Base-by-base conservation (phyloP, 2,113 vertebrate genomes). In the Macquaria ambigua region DNA sequence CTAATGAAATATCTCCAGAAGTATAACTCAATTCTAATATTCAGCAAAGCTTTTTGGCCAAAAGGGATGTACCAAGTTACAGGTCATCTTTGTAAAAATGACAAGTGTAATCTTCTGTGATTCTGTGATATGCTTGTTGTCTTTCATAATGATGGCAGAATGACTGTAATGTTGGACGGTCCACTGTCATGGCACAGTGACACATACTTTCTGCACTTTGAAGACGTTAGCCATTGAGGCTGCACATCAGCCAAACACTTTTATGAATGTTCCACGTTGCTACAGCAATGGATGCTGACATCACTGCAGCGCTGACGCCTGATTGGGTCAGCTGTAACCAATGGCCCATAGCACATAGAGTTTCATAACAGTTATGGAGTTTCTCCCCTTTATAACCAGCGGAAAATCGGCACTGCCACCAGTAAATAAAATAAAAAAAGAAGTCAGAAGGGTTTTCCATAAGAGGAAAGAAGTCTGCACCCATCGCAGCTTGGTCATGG, bases 261-360 rank as follows among this genome's bases (percentile, higher is more conserved):
- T 85, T 72, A 81, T 83, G 64, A 84, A 72, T 76, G 62, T 83
- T 75, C 84, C 84, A 77, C 8, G 50, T 87, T 87, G 85, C 82
- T 62, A 61, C 41, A 23, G 84, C 75, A 50, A 58, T 56, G 66
- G 77, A n/a, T 56, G 58, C 68, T 85, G 79, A 85, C 86, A 82
- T 90, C 77, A 83, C 70, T 39, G 74, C 74, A 15, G 55, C 12
- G 5, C 75, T 34, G 79, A 67, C 61, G 82, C 79, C 85, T 79
- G 56, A 81, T 72, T 85, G 83, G 85, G 43, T 70, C 39, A 16
- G 55, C 79, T 72, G 67, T 61, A 79, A 88, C 83, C 79, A 77
- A 82, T 28, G 79, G 77, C 58, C 77, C 66, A 6, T 70, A 63
- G 63, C 37, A 52, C 43, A 16, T 53, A 28, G 77, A 74, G 63